A percentile compares a stretch with the other conserved stretches of the same genome.
Evolutionary conservation across 53 echinoderm and acorn worm genomes (phyloP).

Genomic region (Paracentrotus lividus): DNA sequence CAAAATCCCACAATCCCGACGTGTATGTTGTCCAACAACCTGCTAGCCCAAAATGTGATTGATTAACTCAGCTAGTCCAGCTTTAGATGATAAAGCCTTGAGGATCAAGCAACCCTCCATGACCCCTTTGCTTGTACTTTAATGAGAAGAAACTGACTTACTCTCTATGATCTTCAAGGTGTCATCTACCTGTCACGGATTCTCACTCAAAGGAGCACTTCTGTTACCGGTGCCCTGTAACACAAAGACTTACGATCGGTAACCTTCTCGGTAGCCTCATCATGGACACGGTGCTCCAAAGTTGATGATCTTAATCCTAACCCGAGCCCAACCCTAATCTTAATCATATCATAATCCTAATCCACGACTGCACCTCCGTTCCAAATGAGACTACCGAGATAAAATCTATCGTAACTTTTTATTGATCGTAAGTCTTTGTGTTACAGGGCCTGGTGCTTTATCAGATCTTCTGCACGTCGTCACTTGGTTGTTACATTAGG

Average conservation of each 20-base stretch:
- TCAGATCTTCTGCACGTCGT: conserved; percentile 31
- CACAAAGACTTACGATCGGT: too few species aligned
- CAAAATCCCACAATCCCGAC: conserved; percentile 27
- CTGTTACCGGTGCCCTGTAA: too few species aligned
- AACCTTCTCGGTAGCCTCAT: too few species aligned
- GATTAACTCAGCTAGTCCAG: conserved; percentile 32
- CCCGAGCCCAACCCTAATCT: too few species aligned
- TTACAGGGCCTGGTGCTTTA: conserved; percentile 32
- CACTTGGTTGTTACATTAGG: conserved; percentile 49
- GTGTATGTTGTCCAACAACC: conserved; percentile 42
- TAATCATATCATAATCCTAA: too few species aligned
- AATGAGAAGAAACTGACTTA: conserved; percentile 1
- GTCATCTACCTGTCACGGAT: conserved; percentile 36
- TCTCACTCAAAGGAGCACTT: conserved; percentile 28
- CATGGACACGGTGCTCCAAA: too few species aligned
- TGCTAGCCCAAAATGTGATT: conserved; percentile 52
- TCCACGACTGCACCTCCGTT: too few species aligned
- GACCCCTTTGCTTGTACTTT: conserved; percentile 33
- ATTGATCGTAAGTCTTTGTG: too few species aligned
- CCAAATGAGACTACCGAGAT: too few species aligned
- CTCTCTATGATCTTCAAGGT: conserved; percentile 18
- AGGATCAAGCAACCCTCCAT: conserved; percentile 31
- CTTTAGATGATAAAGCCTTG: neutral
- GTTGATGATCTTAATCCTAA: too few species aligned
- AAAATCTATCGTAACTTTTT: too few species aligned